Conservation (phyloP, 2,888 invertebrate species). For the Acanthoscelides obtectus region DNA sequence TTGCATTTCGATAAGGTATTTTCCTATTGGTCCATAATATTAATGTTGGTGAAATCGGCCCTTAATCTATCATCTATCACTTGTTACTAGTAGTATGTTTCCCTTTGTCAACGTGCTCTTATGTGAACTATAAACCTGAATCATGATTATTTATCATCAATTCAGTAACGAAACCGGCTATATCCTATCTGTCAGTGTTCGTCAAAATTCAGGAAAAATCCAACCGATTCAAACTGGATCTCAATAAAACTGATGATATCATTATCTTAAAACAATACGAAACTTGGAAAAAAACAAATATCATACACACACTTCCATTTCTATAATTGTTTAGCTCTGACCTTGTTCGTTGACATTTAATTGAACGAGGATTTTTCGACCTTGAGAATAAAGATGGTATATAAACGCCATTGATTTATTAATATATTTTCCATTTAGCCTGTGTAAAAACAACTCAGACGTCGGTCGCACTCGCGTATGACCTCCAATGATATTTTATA, state of each 20-base stretch:
- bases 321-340: constrained; percentile 25
- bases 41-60: too few species aligned
- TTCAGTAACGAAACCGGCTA: neutral
- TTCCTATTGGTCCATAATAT: too few species aligned
- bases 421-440: constrained; percentile 31
- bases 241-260: constrained; percentile 6
- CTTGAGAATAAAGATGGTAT: constrained; percentile 35
- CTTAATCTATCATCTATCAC: too few species aligned
- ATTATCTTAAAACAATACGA: constrained; percentile 14
- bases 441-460: constrained; percentile 21
- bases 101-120: too few species aligned
- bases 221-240: neutral
- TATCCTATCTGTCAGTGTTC: neutral
- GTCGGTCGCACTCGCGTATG: constrained; percentile 10
- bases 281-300: neutral
- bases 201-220: neutral
- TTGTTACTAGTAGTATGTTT: too few species aligned
- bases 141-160: too few species aligned
- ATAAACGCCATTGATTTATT: constrained; percentile 31
- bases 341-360: constrained; percentile 37
- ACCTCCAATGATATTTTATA: constrained; percentile 26
- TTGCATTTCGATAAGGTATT: too few species aligned
- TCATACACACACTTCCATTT: constrained; percentile 16
- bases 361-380: constrained; percentile 26
- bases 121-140: too few species aligned